phyloP scores from a whole-genome alignment of 2,888 invertebrate species.

The Melitaea athalia region DNA sequence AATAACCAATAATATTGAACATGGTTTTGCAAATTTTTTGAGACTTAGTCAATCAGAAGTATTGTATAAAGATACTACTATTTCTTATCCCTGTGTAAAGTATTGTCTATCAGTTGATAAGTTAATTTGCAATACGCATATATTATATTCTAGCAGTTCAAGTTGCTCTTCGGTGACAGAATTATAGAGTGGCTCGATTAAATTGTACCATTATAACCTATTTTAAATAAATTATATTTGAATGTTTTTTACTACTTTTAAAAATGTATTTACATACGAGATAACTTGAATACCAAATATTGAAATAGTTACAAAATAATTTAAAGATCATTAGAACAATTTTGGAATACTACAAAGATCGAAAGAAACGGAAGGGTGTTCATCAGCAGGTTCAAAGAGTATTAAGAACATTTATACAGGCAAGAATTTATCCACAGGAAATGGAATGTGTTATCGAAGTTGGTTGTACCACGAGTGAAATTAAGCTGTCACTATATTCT shows the following conservation, averaged over 20 bases:
- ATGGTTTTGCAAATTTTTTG: conserved; percentile 33
- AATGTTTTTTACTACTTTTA: neutral
- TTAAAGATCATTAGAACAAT: neutral
- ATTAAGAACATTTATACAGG: conserved; percentile 19
- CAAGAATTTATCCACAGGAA: conserved; percentile 52
- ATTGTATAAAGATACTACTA: conserved; percentile 15
- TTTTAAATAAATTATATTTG: neutral
- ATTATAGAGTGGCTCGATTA: neutral
- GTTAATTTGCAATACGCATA: neutral
- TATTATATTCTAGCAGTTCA: neutral
- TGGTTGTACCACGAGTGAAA: conserved; percentile 47
- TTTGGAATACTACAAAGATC: conserved; percentile 1
- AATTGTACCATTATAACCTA: neutral
- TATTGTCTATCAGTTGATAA: conserved; percentile 36
- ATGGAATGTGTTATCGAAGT: conserved; percentile 50
- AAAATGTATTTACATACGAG: no score
- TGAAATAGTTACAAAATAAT: no score
- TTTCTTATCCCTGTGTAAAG: conserved; percentile 32
- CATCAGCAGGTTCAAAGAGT: conserved; percentile 31
- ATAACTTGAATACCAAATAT: no score
- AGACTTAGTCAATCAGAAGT: conserved; percentile 40
- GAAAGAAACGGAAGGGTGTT: conserved; percentile 43
- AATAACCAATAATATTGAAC: conserved; percentile 30
- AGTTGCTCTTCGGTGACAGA: neutral
- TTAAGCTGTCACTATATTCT: conserved; percentile 46